Evolutionary conservation across 37 sponge, comb jelly and placozoan genomes (phyloP).

Genomic region (Aphrocallistes beatrix): DNA sequence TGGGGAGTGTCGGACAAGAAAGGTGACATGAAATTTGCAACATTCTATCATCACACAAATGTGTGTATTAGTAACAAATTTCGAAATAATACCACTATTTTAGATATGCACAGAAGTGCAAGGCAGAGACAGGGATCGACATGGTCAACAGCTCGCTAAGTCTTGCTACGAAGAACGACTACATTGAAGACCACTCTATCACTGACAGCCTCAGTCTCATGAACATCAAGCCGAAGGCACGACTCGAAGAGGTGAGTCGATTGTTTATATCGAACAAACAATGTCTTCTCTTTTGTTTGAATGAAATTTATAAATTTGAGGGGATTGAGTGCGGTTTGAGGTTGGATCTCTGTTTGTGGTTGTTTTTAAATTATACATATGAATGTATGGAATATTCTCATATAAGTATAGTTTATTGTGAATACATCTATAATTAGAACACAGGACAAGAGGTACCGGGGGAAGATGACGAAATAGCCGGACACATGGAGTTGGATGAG

Average conservation of each 20-base stretch:
- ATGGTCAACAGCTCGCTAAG: neutral
- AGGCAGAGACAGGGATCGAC: neutral
- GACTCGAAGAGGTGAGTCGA: no score
- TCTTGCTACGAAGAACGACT: neutral
- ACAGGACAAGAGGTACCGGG: neutral
- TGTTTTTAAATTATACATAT: no score
- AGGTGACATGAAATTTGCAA: neutral
- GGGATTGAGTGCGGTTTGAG: no score
- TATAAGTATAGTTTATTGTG: neutral
- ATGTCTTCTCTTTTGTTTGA: no score
- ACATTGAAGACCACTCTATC: neutral
- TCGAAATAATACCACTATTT: no score
- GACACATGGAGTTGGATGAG: neutral
- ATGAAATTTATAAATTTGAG: no score
- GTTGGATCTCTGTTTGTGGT: no score
- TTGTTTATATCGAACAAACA: no score
- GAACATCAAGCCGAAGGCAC: neutral
- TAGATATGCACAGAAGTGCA: neutral
- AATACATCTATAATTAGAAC: neutral
- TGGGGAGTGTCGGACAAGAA: neutral
- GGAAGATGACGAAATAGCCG: neutral
- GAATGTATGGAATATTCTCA: no score
- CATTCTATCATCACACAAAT: neutral
- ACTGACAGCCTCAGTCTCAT: conserved; percentile 9
- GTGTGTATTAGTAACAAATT: no score